A percentile compares a stretch with the other conserved stretches of the same genome.
These are phyloP conservation scores for Spatula clypeata DNA, from an alignment of 2,797 vertebrate species.

Conservation along the genomic window DNA sequence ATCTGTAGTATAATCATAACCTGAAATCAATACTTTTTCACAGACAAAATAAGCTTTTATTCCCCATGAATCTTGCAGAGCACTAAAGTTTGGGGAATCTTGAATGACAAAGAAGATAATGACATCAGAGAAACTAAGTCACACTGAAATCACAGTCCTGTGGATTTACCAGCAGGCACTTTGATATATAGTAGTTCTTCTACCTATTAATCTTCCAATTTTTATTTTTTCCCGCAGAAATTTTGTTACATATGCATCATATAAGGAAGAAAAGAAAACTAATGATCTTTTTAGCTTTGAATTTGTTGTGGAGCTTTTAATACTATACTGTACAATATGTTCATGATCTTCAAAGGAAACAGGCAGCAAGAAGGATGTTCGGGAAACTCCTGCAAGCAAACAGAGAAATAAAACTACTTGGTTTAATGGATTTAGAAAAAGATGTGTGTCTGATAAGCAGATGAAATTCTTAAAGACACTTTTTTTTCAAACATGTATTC, in stretches of 20 bases:
- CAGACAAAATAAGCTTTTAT: not conserved
- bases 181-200: not conserved
- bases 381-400: not conserved
- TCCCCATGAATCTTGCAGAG: not conserved
- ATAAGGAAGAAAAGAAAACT: not conserved
- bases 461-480: not conserved
- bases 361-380: not conserved
- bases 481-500: not conserved
- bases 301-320: not conserved
- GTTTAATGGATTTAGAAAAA: not conserved
- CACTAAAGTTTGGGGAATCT: not conserved
- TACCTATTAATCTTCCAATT: not conserved
- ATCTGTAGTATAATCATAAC: not conserved
- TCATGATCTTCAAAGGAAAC: not conserved
- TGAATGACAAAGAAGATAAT: not conserved
- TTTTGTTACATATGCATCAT: not conserved
- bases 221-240: not conserved
- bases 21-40: not conserved
- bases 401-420: not conserved
- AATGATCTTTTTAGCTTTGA: not conserved
- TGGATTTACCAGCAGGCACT: not conserved
- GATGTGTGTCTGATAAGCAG: not conserved
- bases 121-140: not conserved
- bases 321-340: not conserved
- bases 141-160: not conserved